Evolutionary conservation across 2,113 vertebrate genomes (phyloP).

Genomic region (Pyxicephalus adspersus): DNA sequence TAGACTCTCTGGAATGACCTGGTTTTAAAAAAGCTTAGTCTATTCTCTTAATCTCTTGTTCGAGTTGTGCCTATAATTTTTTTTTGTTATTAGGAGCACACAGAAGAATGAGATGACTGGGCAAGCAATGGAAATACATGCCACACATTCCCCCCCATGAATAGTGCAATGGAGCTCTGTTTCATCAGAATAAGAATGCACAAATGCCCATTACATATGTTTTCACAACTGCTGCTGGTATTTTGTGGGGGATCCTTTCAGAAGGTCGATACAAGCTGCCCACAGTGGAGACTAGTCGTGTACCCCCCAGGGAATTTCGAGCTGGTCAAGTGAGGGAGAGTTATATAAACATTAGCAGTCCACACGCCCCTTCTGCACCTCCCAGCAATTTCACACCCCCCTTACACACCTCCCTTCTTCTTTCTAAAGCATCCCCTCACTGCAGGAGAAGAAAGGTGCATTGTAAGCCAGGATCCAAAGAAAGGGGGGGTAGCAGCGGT

Average conservation of each 20-base stretch:
- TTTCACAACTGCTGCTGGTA: slow-evolving; percentile 36
- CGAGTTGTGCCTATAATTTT: background rate
- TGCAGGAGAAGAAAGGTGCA: slow-evolving; percentile 89
- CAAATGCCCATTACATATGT: slow-evolving; percentile 37
- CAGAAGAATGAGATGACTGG: background rate
- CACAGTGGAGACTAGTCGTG: background rate
- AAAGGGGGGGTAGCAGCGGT: slow-evolving; percentile 67
- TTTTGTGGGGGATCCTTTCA: slow-evolving; percentile 19
- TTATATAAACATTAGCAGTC: slow-evolving; percentile 54
- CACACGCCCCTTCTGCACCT: slow-evolving; percentile 28
- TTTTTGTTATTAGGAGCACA: background rate
- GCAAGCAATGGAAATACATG: background rate
- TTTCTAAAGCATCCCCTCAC: slow-evolving; percentile 46
- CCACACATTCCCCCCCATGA: background rate
- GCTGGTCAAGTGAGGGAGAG: slow-evolving; percentile 42
- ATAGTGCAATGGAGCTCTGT: background rate
- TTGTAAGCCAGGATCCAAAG: slow-evolving; percentile 77
- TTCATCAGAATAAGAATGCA: slow-evolving; percentile 34
- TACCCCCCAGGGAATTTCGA: slow-evolving; percentile 27
- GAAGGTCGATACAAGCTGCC: slow-evolving; percentile 32
- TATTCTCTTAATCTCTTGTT: too few relatives aligned
- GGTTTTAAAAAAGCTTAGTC: too few relatives aligned
- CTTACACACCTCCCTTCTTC: slow-evolving; percentile 49
- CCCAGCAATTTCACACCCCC: slow-evolving; percentile 32
- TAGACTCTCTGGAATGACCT: too few relatives aligned